Evolutionary conservation across 2,113 vertebrate species (phyloP).

Genomic region (Campylorhamphus procurvoides): DNA sequence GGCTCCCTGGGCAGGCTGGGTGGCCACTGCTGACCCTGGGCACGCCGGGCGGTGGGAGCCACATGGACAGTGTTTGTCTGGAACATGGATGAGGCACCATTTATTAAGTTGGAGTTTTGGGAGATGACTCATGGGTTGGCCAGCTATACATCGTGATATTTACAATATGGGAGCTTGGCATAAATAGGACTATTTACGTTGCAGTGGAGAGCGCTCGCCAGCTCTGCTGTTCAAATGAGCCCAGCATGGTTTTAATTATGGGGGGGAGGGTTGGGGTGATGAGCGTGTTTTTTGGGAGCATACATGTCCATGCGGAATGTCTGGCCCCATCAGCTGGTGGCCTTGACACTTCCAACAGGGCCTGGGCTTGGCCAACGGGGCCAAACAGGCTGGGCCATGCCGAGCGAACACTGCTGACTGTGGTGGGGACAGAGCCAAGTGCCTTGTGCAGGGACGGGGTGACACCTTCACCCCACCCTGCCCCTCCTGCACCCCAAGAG

Average conservation of each 20-base stretch:
- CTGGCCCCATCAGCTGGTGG: background rate
- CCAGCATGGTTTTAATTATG: constrained; percentile 59
- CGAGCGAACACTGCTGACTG: fast-evolving
- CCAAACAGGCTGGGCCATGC: fast-evolving
- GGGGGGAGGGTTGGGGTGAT: constrained; percentile 8
- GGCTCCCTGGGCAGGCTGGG: background rate
- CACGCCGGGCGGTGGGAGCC: background rate
- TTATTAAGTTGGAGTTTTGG: constrained; percentile 67
- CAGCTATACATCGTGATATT: constrained; percentile 62
- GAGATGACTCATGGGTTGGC: constrained; percentile 70
- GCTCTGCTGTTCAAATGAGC: constrained; percentile 44
- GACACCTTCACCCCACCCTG: background rate
- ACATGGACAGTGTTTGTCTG: background rate
- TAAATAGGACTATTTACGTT: constrained; percentile 63
- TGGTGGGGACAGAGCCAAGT: fast-evolving
- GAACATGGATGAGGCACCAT: constrained; percentile 51
- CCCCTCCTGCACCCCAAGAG: fast-evolving
- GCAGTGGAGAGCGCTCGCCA: constrained; percentile 30
- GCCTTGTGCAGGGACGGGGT: background rate
- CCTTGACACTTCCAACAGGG: fast-evolving
- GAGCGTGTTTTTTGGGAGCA: constrained; percentile 17
- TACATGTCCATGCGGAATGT: background rate
- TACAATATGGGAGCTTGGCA: constrained; percentile 69
- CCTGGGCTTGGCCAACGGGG: background rate
- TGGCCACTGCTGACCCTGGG: background rate